Conservation (phyloP, 2,888 invertebrate genomes). For the Brachyptera putata region DNA sequence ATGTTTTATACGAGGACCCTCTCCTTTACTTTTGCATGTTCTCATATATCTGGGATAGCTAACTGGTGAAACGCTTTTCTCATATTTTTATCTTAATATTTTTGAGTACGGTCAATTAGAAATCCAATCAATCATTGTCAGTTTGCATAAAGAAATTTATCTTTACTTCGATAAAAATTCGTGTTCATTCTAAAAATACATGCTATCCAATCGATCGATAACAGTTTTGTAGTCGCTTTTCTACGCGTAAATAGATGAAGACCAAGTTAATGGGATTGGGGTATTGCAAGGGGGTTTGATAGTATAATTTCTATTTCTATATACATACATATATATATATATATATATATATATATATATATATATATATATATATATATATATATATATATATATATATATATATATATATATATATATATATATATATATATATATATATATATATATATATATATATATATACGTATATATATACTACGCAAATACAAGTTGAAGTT, state of each 20-base stretch:
- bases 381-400: too few relatives aligned
- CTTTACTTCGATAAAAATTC: not conserved
- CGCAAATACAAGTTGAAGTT: too few relatives aligned
- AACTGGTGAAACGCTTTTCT: conserved; percentile 10
- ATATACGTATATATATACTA: too few relatives aligned
- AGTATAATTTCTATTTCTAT: too few relatives aligned
- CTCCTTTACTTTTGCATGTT: not conserved
- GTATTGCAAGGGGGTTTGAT: too few relatives aligned
- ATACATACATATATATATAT: too few relatives aligned
- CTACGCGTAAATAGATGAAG: not conserved
- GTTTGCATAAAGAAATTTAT: conserved; percentile 4
- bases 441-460: not conserved
- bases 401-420: too few relatives aligned
- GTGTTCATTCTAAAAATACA: conserved; percentile 7
- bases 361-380: too few relatives aligned
- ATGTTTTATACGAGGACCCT: too few relatives aligned
- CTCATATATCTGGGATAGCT: not conserved
- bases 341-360: too few relatives aligned
- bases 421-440: too few relatives aligned
- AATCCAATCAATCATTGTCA: conserved; percentile 15
- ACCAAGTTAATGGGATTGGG: too few relatives aligned
- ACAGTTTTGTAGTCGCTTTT: not conserved
- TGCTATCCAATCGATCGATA: not conserved
- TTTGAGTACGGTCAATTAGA: not conserved
- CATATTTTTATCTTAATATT: not conserved